Percentiles rank a stretch among this genome's conserved stretches.
phyloP scores from a whole-genome alignment of 2,797 vertebrate genomes.

The Pseudotriccus pelzelni region DNA sequence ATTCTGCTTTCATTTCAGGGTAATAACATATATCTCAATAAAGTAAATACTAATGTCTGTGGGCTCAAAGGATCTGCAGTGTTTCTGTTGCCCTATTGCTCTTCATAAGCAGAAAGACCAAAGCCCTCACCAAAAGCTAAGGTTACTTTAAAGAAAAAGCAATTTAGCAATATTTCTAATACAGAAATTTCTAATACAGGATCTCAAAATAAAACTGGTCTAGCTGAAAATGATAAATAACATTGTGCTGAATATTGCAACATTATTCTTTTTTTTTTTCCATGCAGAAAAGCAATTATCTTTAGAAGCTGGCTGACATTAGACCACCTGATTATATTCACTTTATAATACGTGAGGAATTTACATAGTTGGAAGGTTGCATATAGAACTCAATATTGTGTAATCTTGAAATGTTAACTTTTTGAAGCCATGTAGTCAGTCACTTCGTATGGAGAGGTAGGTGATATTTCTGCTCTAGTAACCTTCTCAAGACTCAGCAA shows the following conservation, averaged over 20 bases:
- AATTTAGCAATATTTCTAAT: neutral
- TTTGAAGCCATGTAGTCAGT: constrained; percentile 29
- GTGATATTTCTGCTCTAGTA: constrained; percentile 47
- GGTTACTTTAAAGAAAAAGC: neutral
- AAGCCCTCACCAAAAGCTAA: neutral
- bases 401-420: constrained; percentile 52
- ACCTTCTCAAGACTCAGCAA: constrained; percentile 42
- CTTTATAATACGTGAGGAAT: neutral
- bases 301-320: neutral
- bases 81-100: neutral
- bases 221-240: constrained; percentile 20
- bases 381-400: neutral
- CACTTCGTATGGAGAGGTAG: neutral
- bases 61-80: neutral
- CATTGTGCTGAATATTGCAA: neutral
- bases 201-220: neutral
- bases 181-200: neutral
- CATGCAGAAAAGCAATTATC: constrained; percentile 8
- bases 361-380: constrained; percentile 15
- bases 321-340: neutral
- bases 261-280: neutral
- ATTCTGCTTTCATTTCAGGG: neutral
- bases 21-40: neutral
- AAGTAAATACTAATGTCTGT: neutral
- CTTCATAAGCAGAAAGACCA: neutral